A percentile compares a stretch with the other conserved stretches of the same genome.
Conservation (phyloP, 2,888 invertebrate species). For the Erynnis tages region DNA sequence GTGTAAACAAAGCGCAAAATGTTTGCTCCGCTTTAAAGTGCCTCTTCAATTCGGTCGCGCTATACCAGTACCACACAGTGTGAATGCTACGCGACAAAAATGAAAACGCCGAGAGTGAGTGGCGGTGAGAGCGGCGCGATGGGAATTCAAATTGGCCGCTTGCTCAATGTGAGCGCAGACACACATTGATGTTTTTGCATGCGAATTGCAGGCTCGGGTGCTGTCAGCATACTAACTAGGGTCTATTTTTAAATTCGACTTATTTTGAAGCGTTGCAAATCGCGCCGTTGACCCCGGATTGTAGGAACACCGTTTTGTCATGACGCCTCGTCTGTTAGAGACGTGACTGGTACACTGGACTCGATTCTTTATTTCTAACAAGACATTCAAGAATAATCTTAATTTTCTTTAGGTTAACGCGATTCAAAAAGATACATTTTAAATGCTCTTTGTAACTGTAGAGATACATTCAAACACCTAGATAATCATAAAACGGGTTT, state of each 20-base stretch:
- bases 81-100: conserved; percentile 39
- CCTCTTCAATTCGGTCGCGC: conserved; percentile 35
- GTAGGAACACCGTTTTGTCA: conserved; percentile 11
- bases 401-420: neutral
- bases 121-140: conserved; percentile 17
- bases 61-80: conserved; percentile 31
- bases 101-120: conserved; percentile 31
- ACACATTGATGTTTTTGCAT: conserved; percentile 44
- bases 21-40: conserved; percentile 23
- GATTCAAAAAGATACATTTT: too few relatives aligned
- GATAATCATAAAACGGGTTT: too few relatives aligned
- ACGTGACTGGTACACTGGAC: conserved; percentile 1
- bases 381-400: neutral
- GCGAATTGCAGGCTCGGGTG: conserved; percentile 52
- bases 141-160: conserved; percentile 38
- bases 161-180: conserved; percentile 41
- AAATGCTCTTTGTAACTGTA: too few relatives aligned
- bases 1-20: conserved; percentile 21
- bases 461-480: too few relatives aligned
- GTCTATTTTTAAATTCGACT: conserved; percentile 47
- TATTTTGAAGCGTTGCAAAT: conserved; percentile 32
- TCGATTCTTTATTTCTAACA: neutral
- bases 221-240: conserved; percentile 57
- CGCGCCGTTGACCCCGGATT: conserved; percentile 21
- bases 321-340: neutral